Evolutionary conservation across 2,888 invertebrate species (phyloP).

Genomic region (Eurytoma adleriae): DNA sequence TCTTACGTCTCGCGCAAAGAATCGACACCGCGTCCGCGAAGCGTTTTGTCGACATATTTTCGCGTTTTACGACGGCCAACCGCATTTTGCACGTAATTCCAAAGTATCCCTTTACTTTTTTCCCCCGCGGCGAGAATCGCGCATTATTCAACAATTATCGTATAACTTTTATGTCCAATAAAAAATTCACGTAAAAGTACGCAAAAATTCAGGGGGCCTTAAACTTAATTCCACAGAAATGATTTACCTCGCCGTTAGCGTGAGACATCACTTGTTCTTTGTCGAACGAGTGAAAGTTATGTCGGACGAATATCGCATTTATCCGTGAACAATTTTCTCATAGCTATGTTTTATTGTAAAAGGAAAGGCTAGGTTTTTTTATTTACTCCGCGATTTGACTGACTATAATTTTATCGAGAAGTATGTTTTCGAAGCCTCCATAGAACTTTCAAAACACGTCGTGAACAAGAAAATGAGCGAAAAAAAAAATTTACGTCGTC

Average conservation of each 20-base stretch:
- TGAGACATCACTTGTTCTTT: no score
- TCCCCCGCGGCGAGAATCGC: slow-evolving; percentile 15
- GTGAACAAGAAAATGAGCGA: not conserved
- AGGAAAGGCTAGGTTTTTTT: no score
- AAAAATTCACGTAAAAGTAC: slow-evolving; percentile 1
- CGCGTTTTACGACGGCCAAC: slow-evolving; percentile 40
- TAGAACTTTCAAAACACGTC: not conserved
- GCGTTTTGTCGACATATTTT: slow-evolving; percentile 42
- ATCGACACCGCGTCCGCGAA: slow-evolving; percentile 57
- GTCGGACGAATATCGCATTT: not conserved
- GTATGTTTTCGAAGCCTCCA: no score
- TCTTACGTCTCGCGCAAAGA: slow-evolving; percentile 57
- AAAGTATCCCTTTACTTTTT: slow-evolving; percentile 25
- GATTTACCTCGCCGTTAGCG: no score
- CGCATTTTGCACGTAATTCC: slow-evolving; percentile 48
- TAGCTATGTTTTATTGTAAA: no score
- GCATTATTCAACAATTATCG: slow-evolving; percentile 23
- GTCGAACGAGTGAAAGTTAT: no score
- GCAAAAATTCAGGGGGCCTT: no score
- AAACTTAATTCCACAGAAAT: no score
- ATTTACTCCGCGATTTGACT: no score
- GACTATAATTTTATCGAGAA: not conserved
- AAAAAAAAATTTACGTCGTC: not conserved
- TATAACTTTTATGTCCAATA: not conserved
- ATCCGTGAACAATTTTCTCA: not conserved